These are phyloP conservation scores for Cordilura impudica DNA, from an alignment of 2,888 invertebrate species.

Conservation along the genomic window DNA sequence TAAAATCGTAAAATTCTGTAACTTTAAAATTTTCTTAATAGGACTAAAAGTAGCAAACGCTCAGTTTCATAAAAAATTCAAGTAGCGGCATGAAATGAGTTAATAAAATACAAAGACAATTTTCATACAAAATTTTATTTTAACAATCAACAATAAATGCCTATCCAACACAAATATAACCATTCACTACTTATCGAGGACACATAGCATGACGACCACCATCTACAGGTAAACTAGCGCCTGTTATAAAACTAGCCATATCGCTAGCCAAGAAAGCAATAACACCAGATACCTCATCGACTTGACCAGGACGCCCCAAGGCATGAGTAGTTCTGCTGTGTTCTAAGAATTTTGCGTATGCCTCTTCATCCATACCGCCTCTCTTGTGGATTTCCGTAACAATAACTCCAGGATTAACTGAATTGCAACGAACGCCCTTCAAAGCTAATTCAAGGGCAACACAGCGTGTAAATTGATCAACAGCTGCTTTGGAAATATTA, in stretches of 20 bases:
- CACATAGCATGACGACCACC: constrained; percentile 97
- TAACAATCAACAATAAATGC: not conserved
- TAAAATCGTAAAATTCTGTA: too few relatives aligned
- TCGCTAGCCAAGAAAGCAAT: constrained; percentile 96
- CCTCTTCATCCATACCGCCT: constrained; percentile 90
- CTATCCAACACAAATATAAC: not conserved
- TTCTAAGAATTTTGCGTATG: constrained; percentile 90
- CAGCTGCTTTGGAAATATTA: constrained; percentile 93
- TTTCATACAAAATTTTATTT: not conserved
- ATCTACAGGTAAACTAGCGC: constrained; percentile 92
- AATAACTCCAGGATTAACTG: constrained; percentile 94
- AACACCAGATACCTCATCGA: constrained; percentile 91
- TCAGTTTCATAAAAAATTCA: too few relatives aligned
- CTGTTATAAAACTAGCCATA: constrained; percentile 93
- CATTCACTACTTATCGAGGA: constrained; percentile 81
- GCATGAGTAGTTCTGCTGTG: constrained; percentile 93
- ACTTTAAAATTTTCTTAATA: too few relatives aligned
- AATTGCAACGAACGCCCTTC: constrained; percentile 92
- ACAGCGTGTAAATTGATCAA: constrained; percentile 97
- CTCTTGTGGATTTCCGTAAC: constrained; percentile 91
- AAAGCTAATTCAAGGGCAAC: constrained; percentile 91
- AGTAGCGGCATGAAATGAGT: not conserved
- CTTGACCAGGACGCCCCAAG: constrained; percentile 89
- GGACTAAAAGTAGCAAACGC: too few relatives aligned
- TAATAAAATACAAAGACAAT: not conserved